phyloP scores from a whole-genome alignment of 2,113 vertebrate genomes.

The Coturnix japonica region DNA sequence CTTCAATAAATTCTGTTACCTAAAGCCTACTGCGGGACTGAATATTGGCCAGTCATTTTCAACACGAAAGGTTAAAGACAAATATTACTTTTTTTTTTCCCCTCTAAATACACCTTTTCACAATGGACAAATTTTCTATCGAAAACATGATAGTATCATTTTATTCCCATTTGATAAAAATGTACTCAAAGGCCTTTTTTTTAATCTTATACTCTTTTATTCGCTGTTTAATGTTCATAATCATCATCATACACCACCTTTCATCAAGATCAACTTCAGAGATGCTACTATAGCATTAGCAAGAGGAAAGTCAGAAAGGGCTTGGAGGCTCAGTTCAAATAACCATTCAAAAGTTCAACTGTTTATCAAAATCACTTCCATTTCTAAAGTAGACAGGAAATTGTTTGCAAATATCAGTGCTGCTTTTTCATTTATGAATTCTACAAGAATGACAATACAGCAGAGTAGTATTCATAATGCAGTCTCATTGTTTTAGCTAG shows the following conservation, averaged over 20 bases:
- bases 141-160: background rate
- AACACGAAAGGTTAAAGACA: slow-evolving; percentile 9
- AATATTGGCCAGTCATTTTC: background rate
- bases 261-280: slow-evolving; percentile 15
- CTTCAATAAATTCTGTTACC: background rate
- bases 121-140: slow-evolving; percentile 40
- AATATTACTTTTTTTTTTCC: slow-evolving; percentile 36
- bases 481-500: background rate
- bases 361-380: background rate
- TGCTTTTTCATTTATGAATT: background rate
- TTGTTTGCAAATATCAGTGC: background rate
- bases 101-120: background rate
- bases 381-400: background rate
- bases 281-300: background rate
- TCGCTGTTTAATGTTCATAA: background rate
- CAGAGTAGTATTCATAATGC: background rate
- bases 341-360: background rate
- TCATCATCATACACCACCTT: background rate
- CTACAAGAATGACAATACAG: background rate
- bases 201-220: background rate
- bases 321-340: background rate
- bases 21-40: background rate
- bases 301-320: background rate
- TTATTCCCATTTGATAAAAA: background rate
- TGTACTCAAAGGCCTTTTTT: background rate